Base-by-base conservation (phyloP, 2,113 vertebrate genomes). In the Mohoua ochrocephala region DNA sequence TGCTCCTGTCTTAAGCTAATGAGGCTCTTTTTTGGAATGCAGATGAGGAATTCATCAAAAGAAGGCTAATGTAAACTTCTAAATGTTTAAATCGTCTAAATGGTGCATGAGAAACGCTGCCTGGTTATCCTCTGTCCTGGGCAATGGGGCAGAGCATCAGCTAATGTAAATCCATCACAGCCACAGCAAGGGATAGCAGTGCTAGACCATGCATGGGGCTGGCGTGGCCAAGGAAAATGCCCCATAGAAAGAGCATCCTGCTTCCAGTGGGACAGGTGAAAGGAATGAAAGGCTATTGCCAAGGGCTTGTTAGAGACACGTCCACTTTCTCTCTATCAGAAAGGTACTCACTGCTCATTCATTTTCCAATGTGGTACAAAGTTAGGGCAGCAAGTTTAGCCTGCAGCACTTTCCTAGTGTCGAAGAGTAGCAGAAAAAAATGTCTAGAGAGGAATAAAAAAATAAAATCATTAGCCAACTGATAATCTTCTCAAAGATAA, bases 71-170 rank as follows among this genome's bases (percentile, higher is more conserved):
- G 47, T 65, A 87, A 90, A 80, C 52, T 59, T 74, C 45, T 83
- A 57, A 61, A 85, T 20, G 31, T 89, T 92, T 92, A 91, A 93
- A 95, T 94, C 71, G 61, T 78, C 76, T 81, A 78, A 92, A 91
- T 79, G 52, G 64, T 71, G 26, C 64, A 45, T 59, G 73, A 93
- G 86, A 84, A 84, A 33, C 1, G 0, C 49, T 81, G 52, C 31
- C 56, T 88, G 56, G 33, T 80, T 86, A 59, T 86, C 31, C 26
- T 60, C 69, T 63, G 56, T 79, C 77, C 68, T 4, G 1, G 35
- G 88, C 78, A 86, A 20, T 24, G 82, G 67, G 76, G 84, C 71
- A 81, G 79, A 91, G 17, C 56, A 30, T 39, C 56, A 89, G 39
- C 52, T 49, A 26, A 49, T 44, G 49, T 35, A 75, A 89, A 97